These are phyloP conservation scores for Amazona vittata DNA, from an alignment of 2,113 vertebrate genomes.

Conservation along the genomic window DNA sequence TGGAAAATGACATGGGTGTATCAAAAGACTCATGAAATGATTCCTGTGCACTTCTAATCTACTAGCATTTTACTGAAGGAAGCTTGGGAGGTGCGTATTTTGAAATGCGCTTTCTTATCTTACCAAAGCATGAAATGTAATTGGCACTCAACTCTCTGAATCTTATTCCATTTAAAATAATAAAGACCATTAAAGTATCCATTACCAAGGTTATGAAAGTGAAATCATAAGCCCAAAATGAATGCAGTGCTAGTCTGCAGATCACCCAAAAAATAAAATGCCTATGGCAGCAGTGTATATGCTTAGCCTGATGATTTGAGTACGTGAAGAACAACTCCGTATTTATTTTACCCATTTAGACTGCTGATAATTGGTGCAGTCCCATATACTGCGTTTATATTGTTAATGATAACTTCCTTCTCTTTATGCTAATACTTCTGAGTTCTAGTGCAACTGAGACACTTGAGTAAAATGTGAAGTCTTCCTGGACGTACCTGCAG, in stretches of 20 bases:
- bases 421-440: not conserved
- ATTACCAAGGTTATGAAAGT: not conserved
- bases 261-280: not conserved
- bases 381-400: not conserved
- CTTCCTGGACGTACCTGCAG: not conserved
- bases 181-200: not conserved
- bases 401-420: not conserved
- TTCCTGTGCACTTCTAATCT: not conserved
- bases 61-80: not conserved
- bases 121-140: not conserved
- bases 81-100: not conserved
- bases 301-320: not conserved
- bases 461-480: fast-evolving
- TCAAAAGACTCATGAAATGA: not conserved
- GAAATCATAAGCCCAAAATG: not conserved
- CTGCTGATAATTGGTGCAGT: not conserved
- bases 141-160: not conserved
- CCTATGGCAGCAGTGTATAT: not conserved
- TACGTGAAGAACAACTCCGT: not conserved
- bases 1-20: not conserved
- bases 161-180: not conserved
- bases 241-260: not conserved
- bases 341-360: not conserved
- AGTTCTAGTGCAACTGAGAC: not conserved
- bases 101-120: not conserved